Evolutionary conservation across 2,797 vertebrate genomes (phyloP), one percentile per base, ranked within the genome.

Genomic region (Vespertilio murinus): DNA sequence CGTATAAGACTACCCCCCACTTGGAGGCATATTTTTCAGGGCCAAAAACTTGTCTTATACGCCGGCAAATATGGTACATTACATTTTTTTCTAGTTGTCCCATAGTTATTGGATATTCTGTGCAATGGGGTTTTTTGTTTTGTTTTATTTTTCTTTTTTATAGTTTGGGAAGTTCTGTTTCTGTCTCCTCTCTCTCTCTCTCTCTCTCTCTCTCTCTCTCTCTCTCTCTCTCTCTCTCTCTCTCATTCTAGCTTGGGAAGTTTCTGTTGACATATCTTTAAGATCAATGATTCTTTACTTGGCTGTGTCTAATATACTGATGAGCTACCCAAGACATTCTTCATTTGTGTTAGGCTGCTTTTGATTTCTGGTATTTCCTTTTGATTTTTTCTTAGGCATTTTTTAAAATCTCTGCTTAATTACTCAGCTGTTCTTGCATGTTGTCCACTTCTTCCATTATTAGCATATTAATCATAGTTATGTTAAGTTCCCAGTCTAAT

Each of bases 301-400:
- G 16, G n/a, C 25, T 81, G 25, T 33, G 18, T 87, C 59, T 2
- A 49, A 49, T 73, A 33, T 69, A 28, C 22, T 82, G 22, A 52
- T 86, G 10, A 87, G 9, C 23, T 30, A 42, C 82, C 40, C 42
- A 35, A 88, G 28, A 64, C 47, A 47, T 64, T 92, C 42, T 78
- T 88, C 45, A 65, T 88, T 94, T 92, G 52, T 71, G 9, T 77
- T 83, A 69, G 9, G 11, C 6, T 61, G 40, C 28, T 91, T 81
- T 91, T 91, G 28, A 82, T 82, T 91, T 91, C 22, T 75, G 74
- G 40, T 49, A 87, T 81, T 94, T 74, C 25, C 35, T 87, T 87
- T 81, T 75, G 38, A 59, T 33, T 86, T 88, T 88, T 86, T 65
- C 18, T 45, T 38, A 52, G n/a, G 8, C 30, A 83, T 92, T 83